Evolutionary conservation across 2,113 vertebrate genomes (phyloP).

Genomic region (Chlorocebus sabaeus): DNA sequence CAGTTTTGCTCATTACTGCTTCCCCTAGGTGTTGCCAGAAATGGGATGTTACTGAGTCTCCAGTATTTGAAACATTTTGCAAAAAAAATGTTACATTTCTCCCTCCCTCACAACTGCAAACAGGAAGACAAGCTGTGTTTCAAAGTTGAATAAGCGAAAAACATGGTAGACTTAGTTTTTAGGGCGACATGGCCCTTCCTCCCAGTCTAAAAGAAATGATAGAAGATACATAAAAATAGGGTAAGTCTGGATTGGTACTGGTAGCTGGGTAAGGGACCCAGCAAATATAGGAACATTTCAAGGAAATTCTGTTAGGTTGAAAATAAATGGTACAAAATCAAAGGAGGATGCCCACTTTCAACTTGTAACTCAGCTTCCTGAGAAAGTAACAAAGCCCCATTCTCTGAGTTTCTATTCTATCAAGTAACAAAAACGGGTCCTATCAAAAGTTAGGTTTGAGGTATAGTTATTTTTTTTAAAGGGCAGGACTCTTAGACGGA

Average conservation of each 20-base stretch:
- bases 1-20: background rate
- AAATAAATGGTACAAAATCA: background rate
- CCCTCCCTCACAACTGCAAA: background rate
- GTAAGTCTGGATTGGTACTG: background rate
- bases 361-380: background rate
- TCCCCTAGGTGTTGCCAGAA: slow-evolving; percentile 25
- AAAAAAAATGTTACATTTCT: background rate
- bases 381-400: background rate
- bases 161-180: background rate
- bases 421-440: background rate
- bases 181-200: background rate
- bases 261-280: background rate
- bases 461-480: background rate
- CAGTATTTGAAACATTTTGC: background rate
- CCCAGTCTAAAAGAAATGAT: background rate
- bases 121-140: background rate
- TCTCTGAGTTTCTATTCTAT: background rate
- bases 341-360: background rate
- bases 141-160: background rate
- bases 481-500: background rate
- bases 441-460: background rate
- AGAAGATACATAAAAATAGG: background rate
- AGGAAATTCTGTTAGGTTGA: background rate
- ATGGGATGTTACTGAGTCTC: background rate
- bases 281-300: background rate